phyloP scores from a whole-genome alignment of 2,113 vertebrate species.

The Okapia johnstoni region DNA sequence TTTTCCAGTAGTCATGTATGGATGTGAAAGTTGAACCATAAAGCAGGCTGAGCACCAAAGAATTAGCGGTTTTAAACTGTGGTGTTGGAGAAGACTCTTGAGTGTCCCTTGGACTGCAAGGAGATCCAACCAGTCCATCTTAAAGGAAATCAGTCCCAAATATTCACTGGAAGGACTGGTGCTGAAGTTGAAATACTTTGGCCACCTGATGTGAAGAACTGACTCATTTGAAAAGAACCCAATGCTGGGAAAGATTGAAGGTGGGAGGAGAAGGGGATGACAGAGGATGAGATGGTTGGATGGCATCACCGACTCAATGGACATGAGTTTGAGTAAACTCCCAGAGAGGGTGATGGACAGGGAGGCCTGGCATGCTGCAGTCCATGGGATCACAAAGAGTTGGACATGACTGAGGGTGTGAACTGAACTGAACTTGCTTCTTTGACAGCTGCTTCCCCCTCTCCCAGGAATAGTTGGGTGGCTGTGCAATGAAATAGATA shows the following conservation, averaged over 20 bases:
- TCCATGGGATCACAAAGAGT: not conserved
- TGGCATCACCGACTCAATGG: not conserved
- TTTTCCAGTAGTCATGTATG: not conserved
- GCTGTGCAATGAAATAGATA: not conserved
- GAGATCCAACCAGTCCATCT: not conserved
- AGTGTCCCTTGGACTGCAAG: not conserved
- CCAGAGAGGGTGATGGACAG: not conserved
- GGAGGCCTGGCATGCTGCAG: not conserved
- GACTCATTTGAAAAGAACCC: not conserved
- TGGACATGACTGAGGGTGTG: not conserved
- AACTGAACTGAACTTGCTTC: not conserved
- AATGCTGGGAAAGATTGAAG: not conserved
- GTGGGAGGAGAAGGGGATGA: not conserved
- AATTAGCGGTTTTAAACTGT: not conserved
- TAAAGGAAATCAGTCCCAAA: not conserved
- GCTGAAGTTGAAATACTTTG: not conserved
- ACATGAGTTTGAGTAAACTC: not conserved
- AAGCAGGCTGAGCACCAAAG: not conserved
- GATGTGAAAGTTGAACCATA: not conserved
- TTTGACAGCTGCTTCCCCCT: not conserved
- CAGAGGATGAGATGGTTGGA: not conserved
- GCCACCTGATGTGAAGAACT: not conserved
- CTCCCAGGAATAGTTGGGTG: not conserved
- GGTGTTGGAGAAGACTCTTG: not conserved
- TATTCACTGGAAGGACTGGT: not conserved